Base-by-base conservation (phyloP, 2,888 invertebrate species). In the Druceiella hillmani region DNA sequence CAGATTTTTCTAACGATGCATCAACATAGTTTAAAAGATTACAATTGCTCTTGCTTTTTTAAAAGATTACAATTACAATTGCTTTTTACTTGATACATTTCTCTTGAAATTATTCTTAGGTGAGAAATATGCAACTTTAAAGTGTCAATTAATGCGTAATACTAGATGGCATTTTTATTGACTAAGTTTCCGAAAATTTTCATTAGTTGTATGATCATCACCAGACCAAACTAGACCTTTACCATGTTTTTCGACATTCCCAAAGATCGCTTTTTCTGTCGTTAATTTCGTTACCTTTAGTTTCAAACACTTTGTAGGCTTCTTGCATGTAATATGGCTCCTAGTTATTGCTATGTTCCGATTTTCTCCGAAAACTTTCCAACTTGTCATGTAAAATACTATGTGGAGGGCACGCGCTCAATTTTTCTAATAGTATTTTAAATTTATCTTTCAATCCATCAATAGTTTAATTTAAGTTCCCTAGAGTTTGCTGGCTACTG, bases 41-140 rank as follows among this genome's bases (percentile, higher is more conserved):
- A 41, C 15, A 41, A 29, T 25, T 25, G 14, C 33, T 28, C n/a
- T n/a, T n/a, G n/a, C n/a, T n/a, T n/a, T n/a, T n/a, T n/a, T n/a
- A n/a, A n/a, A n/a, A n/a, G n/a, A n/a, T n/a, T n/a, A n/a, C n/a
- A n/a, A n/a, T n/a, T n/a, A n/a, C n/a, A n/a, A n/a, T n/a, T n/a
- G n/a, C n/a, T n/a, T 11, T 29, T 30, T 33, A 41, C 22, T 38
- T 41, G 26, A 41, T 38, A 41, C 10, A 41, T 38, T 16, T 43
- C 36, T 43, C 39, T 43, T 15, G 22, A 20, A 39, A 43, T 43
- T 4, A 36, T 43, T 25, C 43, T 16, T 4, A 43, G 33, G 27
- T 17, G 39, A n/a, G 36, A 39, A 20, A 43, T 39, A 43, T 40
- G 42, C 36, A 35, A 13, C 40, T 40, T 43, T 6, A 40, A 2